Conservation (phyloP, 2,113 vertebrate species). For the Gorilla gorilla region DNA sequence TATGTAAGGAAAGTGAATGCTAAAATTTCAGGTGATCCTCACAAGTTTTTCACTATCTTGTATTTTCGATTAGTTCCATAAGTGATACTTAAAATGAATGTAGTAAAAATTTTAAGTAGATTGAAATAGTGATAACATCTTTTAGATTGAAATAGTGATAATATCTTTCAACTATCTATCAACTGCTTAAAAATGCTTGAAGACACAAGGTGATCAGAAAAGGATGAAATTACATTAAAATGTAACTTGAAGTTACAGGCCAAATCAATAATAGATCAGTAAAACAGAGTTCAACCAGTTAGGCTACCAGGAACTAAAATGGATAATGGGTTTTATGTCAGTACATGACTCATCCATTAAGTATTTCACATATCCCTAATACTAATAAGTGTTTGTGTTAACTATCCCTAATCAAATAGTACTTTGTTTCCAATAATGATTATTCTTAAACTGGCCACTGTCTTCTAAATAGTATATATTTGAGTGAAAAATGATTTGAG, state of each 20-base stretch:
- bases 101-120: not conserved
- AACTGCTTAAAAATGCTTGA: constrained; percentile 30
- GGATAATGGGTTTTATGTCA: not conserved
- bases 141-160: not conserved
- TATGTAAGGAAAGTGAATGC: not conserved
- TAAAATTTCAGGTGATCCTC: constrained; percentile 11
- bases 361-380: constrained; percentile 21
- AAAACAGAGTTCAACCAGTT: not conserved
- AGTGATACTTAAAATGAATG: not conserved
- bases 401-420: constrained; percentile 23
- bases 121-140: not conserved
- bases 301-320: not conserved
- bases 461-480: not conserved
- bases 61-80: constrained; percentile 5
- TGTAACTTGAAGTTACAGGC: not conserved
- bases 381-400: not conserved
- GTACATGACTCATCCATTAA: not conserved
- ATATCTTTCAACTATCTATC: not conserved
- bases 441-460: not conserved
- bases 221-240: constrained; percentile 13
- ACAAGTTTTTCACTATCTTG: not conserved
- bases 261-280: constrained; percentile 60
- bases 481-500: constrained; percentile 21
- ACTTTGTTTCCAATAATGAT: not conserved
- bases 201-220: not conserved